Conservation (phyloP, 2,888 invertebrate species). For the Eristalis intricaria region DNA sequence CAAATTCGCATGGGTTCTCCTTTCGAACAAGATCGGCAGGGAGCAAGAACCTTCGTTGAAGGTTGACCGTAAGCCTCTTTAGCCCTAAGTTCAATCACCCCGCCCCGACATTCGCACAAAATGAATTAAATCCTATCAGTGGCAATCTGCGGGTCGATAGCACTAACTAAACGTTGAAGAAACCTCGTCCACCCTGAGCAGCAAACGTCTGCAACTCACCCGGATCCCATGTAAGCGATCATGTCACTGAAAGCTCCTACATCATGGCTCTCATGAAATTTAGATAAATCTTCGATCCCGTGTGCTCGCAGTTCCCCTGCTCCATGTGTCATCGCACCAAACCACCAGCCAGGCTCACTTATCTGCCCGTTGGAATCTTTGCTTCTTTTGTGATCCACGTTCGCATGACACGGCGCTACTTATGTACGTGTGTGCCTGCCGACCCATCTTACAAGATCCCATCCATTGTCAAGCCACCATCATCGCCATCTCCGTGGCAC, state of each 20-base stretch:
- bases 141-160: not conserved
- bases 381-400: not conserved
- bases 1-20: not conserved
- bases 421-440: not conserved
- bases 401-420: slow-evolving; percentile 20
- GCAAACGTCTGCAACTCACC: not conserved
- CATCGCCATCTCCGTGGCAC: not conserved
- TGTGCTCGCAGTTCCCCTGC: not conserved
- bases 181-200: not conserved
- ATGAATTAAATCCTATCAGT: not conserved
- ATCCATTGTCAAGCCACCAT: not conserved
- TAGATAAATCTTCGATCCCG: slow-evolving; percentile 17
- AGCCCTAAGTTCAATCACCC: not conserved
- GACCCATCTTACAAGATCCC: not conserved
- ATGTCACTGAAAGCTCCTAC: slow-evolving; percentile 22
- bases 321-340: not conserved
- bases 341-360: not conserved
- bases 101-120: not conserved
- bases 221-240: not conserved
- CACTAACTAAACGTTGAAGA: not conserved
- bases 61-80: not conserved
- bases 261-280: slow-evolving; percentile 11
- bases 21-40: not conserved
- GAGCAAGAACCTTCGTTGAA: not conserved
- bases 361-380: slow-evolving; percentile 8